These are phyloP conservation scores for Eurypyga helias DNA, from an alignment of 2,113 vertebrate genomes.

Conservation along the genomic window DNA sequence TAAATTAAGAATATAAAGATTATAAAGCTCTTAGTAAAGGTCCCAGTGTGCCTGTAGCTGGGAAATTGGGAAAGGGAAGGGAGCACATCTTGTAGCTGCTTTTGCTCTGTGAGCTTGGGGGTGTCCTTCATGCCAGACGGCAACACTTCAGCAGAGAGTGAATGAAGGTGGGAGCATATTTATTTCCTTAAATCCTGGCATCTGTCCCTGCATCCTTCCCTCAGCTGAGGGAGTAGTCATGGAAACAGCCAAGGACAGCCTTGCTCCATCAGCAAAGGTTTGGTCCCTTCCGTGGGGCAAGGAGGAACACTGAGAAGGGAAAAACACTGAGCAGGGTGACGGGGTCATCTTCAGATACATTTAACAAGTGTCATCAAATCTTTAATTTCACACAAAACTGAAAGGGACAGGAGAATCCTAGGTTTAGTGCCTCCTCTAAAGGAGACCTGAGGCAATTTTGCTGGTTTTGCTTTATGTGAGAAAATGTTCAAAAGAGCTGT, in stretches of 20 bases:
- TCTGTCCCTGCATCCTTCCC: neutral
- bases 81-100: neutral
- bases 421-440: constrained; percentile 30
- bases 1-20: neutral
- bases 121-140: neutral
- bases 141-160: neutral
- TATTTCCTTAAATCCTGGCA: constrained; percentile 27
- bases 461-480: constrained; percentile 43
- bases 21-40: neutral
- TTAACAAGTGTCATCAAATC: constrained; percentile 28
- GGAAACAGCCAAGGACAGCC: constrained; percentile 57
- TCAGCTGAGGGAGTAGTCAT: constrained; percentile 44
- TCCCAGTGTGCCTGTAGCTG: neutral
- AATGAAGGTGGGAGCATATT: constrained; percentile 41
- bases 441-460: constrained; percentile 24
- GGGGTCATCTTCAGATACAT: neutral
- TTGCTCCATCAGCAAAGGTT: constrained; percentile 18
- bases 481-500: constrained; percentile 50
- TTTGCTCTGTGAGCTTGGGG: neutral
- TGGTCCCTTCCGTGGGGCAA: neutral
- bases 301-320: neutral
- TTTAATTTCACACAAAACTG: constrained; percentile 24
- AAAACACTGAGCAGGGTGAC: neutral
- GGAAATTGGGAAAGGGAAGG: neutral
- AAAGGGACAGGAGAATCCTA: neutral